These are phyloP conservation scores for Silurus asotus DNA, from an alignment of 2,113 vertebrate species.

Conservation along the genomic window DNA sequence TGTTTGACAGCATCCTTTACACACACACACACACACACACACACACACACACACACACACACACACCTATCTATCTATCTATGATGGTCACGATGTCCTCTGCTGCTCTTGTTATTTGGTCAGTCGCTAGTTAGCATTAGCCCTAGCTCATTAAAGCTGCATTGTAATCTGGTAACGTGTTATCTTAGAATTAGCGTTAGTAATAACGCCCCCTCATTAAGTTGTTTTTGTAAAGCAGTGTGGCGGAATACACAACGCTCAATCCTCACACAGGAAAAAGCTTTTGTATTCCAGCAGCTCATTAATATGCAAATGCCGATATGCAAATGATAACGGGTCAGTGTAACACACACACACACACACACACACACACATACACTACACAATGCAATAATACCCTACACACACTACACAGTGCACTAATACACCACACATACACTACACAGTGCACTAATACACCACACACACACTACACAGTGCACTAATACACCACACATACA, in stretches of 20 bases:
- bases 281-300: slow-evolving; percentile 64
- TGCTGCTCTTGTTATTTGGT: neutral
- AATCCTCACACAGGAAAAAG: slow-evolving; percentile 65
- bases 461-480: no score
- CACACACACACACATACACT: no score
- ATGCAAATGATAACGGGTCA: neutral
- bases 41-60: neutral
- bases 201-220: slow-evolving; percentile 61
- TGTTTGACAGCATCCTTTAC: neutral
- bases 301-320: slow-evolving; percentile 79
- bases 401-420: no score
- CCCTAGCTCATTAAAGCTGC: neutral
- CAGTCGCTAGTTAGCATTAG: neutral
- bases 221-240: slow-evolving; percentile 58
- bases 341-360: neutral
- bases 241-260: slow-evolving; percentile 73
- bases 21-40: neutral
- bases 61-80: neutral
- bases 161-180: neutral
- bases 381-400: no score
- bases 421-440: no score
- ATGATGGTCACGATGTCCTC: neutral
- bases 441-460: no score
- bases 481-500: no score
- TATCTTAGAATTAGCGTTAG: slow-evolving; percentile 39